These are phyloP conservation scores for Zosterops borbonicus DNA, from an alignment of 2,113 vertebrate species.

Conservation along the genomic window DNA sequence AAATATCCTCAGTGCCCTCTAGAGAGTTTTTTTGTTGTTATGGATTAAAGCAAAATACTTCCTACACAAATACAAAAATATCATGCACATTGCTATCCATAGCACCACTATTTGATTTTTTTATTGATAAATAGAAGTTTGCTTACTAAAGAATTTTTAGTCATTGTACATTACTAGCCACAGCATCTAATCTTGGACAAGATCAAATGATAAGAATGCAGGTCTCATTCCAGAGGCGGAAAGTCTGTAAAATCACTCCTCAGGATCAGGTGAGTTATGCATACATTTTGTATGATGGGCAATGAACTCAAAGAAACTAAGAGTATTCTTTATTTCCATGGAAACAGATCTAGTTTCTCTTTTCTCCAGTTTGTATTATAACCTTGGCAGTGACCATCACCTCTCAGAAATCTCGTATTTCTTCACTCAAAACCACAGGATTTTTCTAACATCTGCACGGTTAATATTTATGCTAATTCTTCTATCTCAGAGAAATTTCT, in stretches of 20 bases:
- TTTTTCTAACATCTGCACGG: neutral
- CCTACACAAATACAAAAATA: neutral
- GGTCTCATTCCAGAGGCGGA: neutral
- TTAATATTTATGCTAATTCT: neutral
- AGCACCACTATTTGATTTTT: neutral
- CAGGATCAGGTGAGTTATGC: neutral
- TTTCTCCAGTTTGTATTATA: neutral
- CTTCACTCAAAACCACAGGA: neutral
- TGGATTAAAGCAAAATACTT: neutral
- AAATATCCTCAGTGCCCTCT: neutral
- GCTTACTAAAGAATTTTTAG: neutral
- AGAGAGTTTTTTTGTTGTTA: neutral
- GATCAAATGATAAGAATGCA: neutral
- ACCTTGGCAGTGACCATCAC: neutral
- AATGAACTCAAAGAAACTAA: neutral
- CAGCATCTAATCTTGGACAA: neutral
- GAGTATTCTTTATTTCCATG: neutral
- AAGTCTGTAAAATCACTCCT: neutral
- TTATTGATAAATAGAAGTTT: neutral
- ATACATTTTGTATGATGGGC: neutral
- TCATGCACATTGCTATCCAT: neutral
- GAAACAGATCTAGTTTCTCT: neutral
- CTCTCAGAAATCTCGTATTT: neutral
- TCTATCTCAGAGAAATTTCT: neutral
- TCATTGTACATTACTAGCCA: neutral